These are phyloP conservation scores for Orius laevigatus DNA, from an alignment of 1,140 invertebrate species.

Conservation along the genomic window DNA sequence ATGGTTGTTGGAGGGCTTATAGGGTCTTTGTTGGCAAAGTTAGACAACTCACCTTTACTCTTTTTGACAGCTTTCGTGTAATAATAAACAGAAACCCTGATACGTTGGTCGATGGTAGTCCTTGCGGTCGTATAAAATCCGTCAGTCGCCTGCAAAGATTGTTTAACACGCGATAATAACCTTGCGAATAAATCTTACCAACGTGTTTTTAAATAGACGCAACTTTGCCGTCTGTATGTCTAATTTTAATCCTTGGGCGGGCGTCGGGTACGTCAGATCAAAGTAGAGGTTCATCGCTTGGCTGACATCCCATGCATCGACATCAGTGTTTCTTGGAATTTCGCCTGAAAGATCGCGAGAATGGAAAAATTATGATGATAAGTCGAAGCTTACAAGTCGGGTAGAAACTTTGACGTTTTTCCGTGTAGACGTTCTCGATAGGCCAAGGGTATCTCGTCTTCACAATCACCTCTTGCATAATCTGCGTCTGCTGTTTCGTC, in stretches of 20 bases:
- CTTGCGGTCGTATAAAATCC: too few species aligned
- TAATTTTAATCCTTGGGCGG: constrained; percentile 24
- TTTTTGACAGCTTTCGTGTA: constrained; percentile 39
- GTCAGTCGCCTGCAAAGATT: too few species aligned
- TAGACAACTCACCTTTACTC: constrained; percentile 35
- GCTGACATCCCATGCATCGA: constrained; percentile 33
- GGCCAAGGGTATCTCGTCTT: constrained; percentile 14
- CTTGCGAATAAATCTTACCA: constrained; percentile 22
- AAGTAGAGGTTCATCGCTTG: constrained; percentile 39
- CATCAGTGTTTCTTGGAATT: constrained; percentile 34
- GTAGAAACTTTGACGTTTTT: constrained; percentile 22
- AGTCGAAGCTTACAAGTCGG: constrained; percentile 19
- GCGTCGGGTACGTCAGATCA: constrained; percentile 30
- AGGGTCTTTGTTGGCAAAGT: too few species aligned
- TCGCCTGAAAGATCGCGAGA: constrained; percentile 28
- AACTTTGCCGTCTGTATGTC: constrained; percentile 36
- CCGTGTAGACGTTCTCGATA: constrained; percentile 17
- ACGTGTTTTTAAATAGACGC: constrained; percentile 34
- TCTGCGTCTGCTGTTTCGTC: constrained; percentile 13
- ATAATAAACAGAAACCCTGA: constrained; percentile 41
- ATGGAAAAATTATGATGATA: constrained; percentile 2
- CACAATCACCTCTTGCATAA: constrained; percentile 12
- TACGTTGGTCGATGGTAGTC: constrained; percentile 29
- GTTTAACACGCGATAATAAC: too few species aligned
- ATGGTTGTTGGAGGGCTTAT: too few species aligned